These are phyloP conservation scores for Lysiphlebus fabarum DNA, from an alignment of 1,140 invertebrate species.

Conservation along the genomic window DNA sequence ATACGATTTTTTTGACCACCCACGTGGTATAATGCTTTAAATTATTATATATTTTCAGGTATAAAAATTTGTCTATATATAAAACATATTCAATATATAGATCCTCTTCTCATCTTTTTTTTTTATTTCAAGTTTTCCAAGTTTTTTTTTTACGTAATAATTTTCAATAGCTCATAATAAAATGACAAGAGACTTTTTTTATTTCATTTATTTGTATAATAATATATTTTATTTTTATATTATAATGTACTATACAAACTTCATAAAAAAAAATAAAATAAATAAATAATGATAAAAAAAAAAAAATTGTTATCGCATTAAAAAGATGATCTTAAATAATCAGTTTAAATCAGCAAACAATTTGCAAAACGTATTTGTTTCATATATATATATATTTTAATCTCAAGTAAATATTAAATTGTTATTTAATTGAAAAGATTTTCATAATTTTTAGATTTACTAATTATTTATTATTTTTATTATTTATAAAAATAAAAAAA, in stretches of 20 bases:
- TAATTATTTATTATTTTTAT: no score
- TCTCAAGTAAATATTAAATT: slow-evolving; percentile 39
- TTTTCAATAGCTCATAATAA: slow-evolving; percentile 26
- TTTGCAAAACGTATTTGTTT: slow-evolving; percentile 16
- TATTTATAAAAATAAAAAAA: no score
- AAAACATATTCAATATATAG: slow-evolving; percentile 27
- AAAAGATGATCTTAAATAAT: background rate
- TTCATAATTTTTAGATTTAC: slow-evolving; percentile 26
- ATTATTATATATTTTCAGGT: slow-evolving; percentile 14
- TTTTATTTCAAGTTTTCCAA: no score
- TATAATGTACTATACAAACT: no score
- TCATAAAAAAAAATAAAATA: no score
- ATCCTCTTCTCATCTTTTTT: slow-evolving; percentile 17
- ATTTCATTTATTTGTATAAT: no score
- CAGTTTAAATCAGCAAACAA: slow-evolving; percentile 7
- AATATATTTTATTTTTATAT: no score
- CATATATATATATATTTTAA: slow-evolving; percentile 27
- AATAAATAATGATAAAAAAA: background rate
- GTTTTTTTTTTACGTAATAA: no score
- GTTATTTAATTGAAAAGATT: slow-evolving; percentile 36
- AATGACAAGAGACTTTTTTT: slow-evolving; percentile 40
- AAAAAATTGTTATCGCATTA: background rate
- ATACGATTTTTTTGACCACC: slow-evolving; percentile 36
- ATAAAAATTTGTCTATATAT: slow-evolving; percentile 28
- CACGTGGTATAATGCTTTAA: slow-evolving; percentile 26